Evolutionary conservation across 2,113 vertebrate genomes (phyloP).

Genomic region (Microtus pennsylvanicus): DNA sequence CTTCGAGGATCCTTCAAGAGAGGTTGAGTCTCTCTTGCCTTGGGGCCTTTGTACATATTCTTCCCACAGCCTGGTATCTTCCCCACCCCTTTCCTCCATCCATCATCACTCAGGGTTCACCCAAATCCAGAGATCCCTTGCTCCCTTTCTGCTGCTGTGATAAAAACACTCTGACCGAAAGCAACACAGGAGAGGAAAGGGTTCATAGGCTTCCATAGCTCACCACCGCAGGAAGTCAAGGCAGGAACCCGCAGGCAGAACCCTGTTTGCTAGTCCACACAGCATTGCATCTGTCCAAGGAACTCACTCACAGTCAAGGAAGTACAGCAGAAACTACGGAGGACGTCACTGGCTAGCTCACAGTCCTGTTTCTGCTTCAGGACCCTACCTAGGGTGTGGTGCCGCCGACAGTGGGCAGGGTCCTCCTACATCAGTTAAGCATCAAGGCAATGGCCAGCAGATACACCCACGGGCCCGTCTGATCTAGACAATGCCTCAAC

Average conservation of each 20-base stretch:
- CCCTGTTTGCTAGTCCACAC: not conserved
- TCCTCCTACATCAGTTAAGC: not conserved
- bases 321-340: too few species aligned
- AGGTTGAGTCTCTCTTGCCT: not conserved
- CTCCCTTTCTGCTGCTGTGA: not conserved
- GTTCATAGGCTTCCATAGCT: too few species aligned
- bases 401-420: not conserved
- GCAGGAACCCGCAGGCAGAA: not conserved
- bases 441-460: too few species aligned
- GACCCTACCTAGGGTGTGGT: not conserved
- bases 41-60: constrained; percentile 5
- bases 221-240: not conserved
- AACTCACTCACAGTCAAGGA: not conserved
- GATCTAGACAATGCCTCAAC: not conserved
- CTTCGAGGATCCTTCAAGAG: not conserved
- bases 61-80: not conserved
- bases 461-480: not conserved
- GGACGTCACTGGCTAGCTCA: too few species aligned
- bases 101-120: not conserved
- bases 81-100: not conserved
- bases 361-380: not conserved
- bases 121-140: not conserved
- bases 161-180: not conserved
- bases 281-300: too few species aligned
- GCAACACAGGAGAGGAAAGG: not conserved